Conservation (phyloP, 2,888 invertebrate species). For the Drosophila pseudotalamancana region DNA sequence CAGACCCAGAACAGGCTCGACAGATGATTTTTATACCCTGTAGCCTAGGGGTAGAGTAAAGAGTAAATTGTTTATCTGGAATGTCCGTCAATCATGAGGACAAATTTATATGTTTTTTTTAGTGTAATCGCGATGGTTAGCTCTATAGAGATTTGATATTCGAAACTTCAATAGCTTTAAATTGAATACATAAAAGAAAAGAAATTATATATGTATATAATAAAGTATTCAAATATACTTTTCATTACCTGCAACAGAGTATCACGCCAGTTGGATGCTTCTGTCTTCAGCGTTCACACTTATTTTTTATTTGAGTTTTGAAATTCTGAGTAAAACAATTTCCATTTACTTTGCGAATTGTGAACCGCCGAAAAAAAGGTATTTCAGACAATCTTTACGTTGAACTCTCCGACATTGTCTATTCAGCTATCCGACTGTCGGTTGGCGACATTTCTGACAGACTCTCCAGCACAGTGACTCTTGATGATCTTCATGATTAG, state of each 20-base stretch:
- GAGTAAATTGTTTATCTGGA: too few species aligned
- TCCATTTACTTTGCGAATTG: slow-evolving; percentile 50
- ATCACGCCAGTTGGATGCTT: slow-evolving; percentile 27
- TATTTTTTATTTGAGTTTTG: slow-evolving; percentile 49
- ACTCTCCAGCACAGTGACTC: background rate
- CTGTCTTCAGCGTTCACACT: too few species aligned
- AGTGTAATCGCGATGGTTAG: too few species aligned
- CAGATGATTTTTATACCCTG: slow-evolving; percentile 60
- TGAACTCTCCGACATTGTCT: slow-evolving; percentile 10
- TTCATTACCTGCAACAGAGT: too few species aligned
- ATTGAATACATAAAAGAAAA: too few species aligned
- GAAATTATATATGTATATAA: too few species aligned
- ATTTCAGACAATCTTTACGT: slow-evolving; percentile 13
- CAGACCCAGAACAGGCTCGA: slow-evolving; percentile 21
- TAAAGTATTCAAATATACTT: too few species aligned
- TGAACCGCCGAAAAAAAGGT: slow-evolving; percentile 21
- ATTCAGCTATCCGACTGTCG: background rate
- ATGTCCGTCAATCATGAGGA: too few species aligned
- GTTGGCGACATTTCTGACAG: slow-evolving; percentile 22
- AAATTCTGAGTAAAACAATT: slow-evolving; percentile 72
- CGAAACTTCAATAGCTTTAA: too few species aligned
- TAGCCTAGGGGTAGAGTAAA: too few species aligned
- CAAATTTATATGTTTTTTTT: too few species aligned
- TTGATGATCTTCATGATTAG: slow-evolving; percentile 28
- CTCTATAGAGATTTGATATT: too few species aligned